Evolutionary conservation across 1,140 invertebrate genomes (phyloP), one percentile per base, ranked within the genome.

Genomic region (Psilanteris sp.): DNA sequence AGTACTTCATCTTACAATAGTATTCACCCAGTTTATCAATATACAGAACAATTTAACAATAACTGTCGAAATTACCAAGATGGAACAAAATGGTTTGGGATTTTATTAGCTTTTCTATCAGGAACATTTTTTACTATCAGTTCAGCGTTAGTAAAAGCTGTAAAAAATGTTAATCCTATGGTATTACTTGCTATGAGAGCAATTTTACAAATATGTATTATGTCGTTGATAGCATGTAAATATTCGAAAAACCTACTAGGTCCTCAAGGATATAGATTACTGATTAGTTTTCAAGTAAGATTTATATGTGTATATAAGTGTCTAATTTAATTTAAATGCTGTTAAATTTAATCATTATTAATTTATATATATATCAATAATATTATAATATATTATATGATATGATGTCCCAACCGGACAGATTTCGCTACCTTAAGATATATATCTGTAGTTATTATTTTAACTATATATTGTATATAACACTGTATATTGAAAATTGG

Each of bases 121-220:
- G 89, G 89, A 3, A 87, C 86, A 11, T 90, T 89, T 76, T 90
- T 90, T 43, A 90, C 89, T 3, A 77, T 90, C 8, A 89, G 88
- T 37, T 87, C 89, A 0, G 86, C 88, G 6, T 77, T 89, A 36
- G 88, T 90, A 1, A 90, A 90, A 76, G 89, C 83, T 9, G 55
- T 90, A 0, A 81, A 68, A 50, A 85, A 86, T 62, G 85, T 90
- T 4, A 83, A 90, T 67, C 89, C 89, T 0, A 90, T 90, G 89
- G 83, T 90, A 26, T 48, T 90, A 3, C 76, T 90, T 4, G 81
- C 79, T 1, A 86, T 90, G 44, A 78, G 89, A 41, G 81, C 87
- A 1, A 26, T 89, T 8, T 37, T 89, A 11, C 89, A 90, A 76
- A 89, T 90, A 14, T 11, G 81, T 5, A 81, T 83, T 2, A 89